These are phyloP conservation scores for Siniperca knerii DNA, from an alignment of 2,113 vertebrate genomes.

Conservation along the genomic window DNA sequence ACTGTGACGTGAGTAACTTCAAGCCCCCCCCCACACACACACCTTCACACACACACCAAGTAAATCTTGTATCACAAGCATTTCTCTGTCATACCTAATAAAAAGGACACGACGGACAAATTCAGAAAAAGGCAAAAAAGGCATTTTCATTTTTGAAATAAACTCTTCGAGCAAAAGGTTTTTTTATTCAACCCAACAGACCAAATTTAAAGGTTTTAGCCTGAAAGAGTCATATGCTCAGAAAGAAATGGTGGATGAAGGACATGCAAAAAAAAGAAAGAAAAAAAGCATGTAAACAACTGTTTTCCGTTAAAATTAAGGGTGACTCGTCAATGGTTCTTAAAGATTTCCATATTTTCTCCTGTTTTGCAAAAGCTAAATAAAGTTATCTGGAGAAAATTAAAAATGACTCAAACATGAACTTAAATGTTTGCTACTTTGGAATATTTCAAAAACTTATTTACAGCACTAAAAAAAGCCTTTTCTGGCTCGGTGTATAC, in stretches of 20 bases:
- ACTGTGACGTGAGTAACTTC: constrained; percentile 42
- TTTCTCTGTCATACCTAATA: neutral
- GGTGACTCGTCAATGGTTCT: neutral
- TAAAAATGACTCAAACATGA: neutral
- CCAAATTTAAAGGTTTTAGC: neutral
- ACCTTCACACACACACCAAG: neutral
- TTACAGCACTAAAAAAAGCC: neutral
- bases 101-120: neutral
- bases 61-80: neutral
- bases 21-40: neutral
- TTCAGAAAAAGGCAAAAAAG: neutral
- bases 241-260: neutral
- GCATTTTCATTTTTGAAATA: neutral
- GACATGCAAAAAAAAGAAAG: neutral
- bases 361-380: neutral
- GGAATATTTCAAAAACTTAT: neutral
- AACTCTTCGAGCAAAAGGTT: accelerated
- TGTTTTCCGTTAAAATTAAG: neutral
- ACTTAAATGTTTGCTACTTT: neutral
- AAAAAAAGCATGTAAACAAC: neutral
- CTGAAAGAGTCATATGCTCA: neutral
- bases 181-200: neutral
- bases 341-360: neutral
- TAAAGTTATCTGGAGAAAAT: neutral
- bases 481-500: neutral